Conservation (phyloP, 2,113 vertebrate genomes). For the Oryzias woworae region DNA sequence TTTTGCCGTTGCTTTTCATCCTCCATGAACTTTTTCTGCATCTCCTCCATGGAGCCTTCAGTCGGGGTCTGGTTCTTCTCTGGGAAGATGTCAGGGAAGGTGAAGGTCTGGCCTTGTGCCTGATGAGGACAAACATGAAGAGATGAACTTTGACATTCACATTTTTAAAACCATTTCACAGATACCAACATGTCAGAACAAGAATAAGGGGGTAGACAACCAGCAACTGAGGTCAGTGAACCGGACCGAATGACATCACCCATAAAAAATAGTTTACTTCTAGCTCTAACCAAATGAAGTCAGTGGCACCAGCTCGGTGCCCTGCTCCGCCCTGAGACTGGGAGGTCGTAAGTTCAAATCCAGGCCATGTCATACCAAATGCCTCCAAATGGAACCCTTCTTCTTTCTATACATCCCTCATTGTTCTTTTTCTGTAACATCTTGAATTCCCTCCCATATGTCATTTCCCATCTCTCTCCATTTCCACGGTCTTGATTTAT, state of each 20-base stretch:
- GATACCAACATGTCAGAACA: no score
- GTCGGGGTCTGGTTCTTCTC: slow-evolving; percentile 63
- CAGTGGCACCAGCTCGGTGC: no score
- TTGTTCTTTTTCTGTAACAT: slow-evolving; percentile 37
- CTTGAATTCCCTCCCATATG: slow-evolving; percentile 55
- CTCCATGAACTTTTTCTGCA: slow-evolving; percentile 79
- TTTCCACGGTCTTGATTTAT: slow-evolving; percentile 74
- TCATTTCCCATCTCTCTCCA: slow-evolving; percentile 61
- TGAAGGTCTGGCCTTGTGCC: slow-evolving; percentile 89
- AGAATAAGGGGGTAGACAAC: no score
- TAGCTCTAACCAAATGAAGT: no score
- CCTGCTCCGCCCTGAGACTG: no score
- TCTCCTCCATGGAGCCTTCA: slow-evolving; percentile 72
- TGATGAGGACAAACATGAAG: slow-evolving; percentile 42
- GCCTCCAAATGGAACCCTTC: background rate
- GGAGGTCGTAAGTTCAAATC: no score
- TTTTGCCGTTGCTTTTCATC: slow-evolving; percentile 79
- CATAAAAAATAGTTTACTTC: no score
- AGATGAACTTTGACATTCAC: no score
- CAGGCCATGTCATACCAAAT: no score
- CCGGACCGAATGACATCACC: no score
- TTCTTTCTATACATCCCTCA: slow-evolving; percentile 44
- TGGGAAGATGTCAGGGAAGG: slow-evolving; percentile 91
- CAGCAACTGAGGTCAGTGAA: no score
- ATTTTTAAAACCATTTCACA: no score